phyloP scores from a whole-genome alignment of 2,797 vertebrate species.

The Morelia viridis region DNA sequence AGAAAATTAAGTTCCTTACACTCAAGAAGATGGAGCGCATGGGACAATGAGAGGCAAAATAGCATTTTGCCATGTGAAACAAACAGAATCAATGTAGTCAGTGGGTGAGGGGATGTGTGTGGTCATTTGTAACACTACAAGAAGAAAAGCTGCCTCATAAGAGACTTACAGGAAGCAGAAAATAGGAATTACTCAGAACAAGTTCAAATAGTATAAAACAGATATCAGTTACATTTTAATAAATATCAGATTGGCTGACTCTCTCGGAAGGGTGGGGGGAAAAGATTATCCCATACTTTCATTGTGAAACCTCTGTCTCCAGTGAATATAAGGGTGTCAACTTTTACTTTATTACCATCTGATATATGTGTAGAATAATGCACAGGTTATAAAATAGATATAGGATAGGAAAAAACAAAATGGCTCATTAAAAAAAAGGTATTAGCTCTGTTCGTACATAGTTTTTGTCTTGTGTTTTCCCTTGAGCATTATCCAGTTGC shows the following conservation, averaged over 20 bases:
- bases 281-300: conserved; percentile 24
- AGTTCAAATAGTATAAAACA: conserved; percentile 22
- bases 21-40: conserved; percentile 40
- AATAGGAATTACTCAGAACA: conserved; percentile 30
- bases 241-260: conserved; percentile 27
- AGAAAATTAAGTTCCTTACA: conserved; percentile 57
- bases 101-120: neutral
- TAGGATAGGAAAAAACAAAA: neutral
- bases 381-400: conserved; percentile 30
- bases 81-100: conserved; percentile 31
- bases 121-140: neutral
- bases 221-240: conserved; percentile 38
- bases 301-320: conserved; percentile 36
- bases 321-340: neutral
- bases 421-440: neutral
- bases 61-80: conserved; percentile 42
- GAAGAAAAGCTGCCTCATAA: conserved; percentile 37
- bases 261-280: conserved; percentile 31
- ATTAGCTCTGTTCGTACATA: neutral
- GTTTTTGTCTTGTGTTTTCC: neutral
- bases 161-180: conserved; percentile 38
- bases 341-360: conserved; percentile 28
- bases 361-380: conserved; percentile 16
- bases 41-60: neutral
- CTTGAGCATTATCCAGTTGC: neutral